Evolutionary conservation across 1,140 invertebrate genomes (phyloP).

Genomic region (Asbolus verrucosus): DNA sequence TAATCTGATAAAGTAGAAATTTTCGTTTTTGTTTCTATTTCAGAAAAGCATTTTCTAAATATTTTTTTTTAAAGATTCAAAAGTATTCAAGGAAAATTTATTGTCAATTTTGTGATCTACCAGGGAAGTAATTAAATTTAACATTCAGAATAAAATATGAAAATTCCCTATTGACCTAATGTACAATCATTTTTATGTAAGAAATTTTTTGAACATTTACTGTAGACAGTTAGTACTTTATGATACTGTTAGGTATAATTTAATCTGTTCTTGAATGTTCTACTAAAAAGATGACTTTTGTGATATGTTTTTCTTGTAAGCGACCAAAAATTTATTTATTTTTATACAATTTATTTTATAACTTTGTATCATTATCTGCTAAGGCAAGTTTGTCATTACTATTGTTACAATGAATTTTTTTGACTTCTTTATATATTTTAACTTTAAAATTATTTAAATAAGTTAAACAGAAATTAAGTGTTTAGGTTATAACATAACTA

Average conservation of each 20-base stretch:
- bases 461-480: not conserved
- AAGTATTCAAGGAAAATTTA: too few species aligned
- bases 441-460: conserved; percentile 9
- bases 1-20: too few species aligned
- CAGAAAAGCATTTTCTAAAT: too few species aligned
- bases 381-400: conserved; percentile 4
- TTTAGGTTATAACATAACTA: conserved; percentile 1
- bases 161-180: conserved; percentile 40
- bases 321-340: conserved; percentile 55
- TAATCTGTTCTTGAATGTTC: conserved; percentile 35
- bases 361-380: conserved; percentile 19
- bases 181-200: conserved; percentile 54
- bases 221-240: conserved; percentile 47
- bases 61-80: too few species aligned
- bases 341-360: conserved; percentile 44
- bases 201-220: conserved; percentile 52
- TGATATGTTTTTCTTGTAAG: conserved; percentile 48
- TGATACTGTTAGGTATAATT: conserved; percentile 13
- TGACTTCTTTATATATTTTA: conserved; percentile 33
- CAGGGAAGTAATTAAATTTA: not conserved
- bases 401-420: conserved; percentile 19
- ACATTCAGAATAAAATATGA: conserved; percentile 12
- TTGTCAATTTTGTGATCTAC: conserved; percentile 14
- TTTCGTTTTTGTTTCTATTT: too few species aligned
- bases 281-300: conserved; percentile 41